These are phyloP conservation scores for Parauchenoglanis ngamensis DNA, from an alignment of 2,797 vertebrate species.

Conservation along the genomic window DNA sequence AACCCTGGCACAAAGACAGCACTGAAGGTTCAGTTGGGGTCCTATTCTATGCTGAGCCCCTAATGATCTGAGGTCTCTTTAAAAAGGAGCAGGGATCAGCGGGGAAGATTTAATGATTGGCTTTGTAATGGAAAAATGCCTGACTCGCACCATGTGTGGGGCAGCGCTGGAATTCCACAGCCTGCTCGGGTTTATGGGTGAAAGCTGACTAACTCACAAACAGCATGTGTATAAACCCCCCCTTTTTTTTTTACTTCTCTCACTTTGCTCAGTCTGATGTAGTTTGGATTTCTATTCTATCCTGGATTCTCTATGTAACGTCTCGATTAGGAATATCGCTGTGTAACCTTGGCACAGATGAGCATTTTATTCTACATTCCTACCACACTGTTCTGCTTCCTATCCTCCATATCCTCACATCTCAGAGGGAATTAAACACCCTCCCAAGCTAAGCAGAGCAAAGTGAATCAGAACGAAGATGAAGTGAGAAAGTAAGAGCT, in stretches of 20 bases:
- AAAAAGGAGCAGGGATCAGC: slow-evolving; percentile 71
- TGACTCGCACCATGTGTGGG: slow-evolving; percentile 70
- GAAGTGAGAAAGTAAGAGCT: slow-evolving; percentile 31
- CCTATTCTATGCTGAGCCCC: slow-evolving; percentile 58
- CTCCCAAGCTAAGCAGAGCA: slow-evolving; percentile 63
- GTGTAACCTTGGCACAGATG: slow-evolving; percentile 20
- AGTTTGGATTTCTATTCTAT: neutral
- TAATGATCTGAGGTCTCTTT: slow-evolving; percentile 76
- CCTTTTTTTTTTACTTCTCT: neutral
- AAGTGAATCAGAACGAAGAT: slow-evolving; percentile 46
- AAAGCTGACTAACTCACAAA: slow-evolving; percentile 66
- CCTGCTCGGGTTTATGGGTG: slow-evolving; percentile 63
- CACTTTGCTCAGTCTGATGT: neutral
- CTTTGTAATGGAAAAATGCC: slow-evolving; percentile 80
- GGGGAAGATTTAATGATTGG: slow-evolving; percentile 79
- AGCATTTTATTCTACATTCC: slow-evolving; percentile 1
- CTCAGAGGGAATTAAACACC: slow-evolving; percentile 48
- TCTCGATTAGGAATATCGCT: slow-evolving; percentile 2
- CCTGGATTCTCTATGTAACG: neutral
- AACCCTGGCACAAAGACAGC: slow-evolving; percentile 53
- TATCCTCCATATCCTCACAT: slow-evolving; percentile 48
- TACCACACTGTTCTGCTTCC: neutral
- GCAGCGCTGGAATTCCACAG: slow-evolving; percentile 64
- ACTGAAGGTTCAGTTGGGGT: neutral
- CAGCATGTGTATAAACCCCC: slow-evolving; percentile 57